These are phyloP conservation scores for Columba guinea DNA, from an alignment of 2,797 vertebrate species.

Conservation along the genomic window DNA sequence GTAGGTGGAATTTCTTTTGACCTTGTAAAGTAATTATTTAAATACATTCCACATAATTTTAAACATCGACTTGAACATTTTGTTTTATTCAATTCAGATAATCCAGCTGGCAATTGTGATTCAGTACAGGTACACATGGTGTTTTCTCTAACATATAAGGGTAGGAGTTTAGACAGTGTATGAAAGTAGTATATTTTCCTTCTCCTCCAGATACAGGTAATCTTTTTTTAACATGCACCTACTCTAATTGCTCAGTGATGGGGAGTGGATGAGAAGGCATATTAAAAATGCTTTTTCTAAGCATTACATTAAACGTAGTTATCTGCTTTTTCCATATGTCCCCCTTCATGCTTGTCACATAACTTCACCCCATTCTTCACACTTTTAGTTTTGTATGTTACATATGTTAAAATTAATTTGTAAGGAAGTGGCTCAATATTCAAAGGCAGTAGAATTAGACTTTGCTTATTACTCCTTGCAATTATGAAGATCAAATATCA, in stretches of 20 bases:
- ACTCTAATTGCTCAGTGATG: neutral
- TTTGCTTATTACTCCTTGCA: neutral
- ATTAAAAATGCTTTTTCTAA: neutral
- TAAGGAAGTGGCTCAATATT: neutral
- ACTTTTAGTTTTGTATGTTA: neutral
- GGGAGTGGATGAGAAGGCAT: neutral
- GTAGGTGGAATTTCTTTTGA: neutral
- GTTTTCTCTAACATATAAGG: neutral
- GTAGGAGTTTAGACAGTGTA: neutral
- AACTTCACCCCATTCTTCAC: neutral
- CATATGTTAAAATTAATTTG: neutral
- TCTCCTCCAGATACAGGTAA: neutral
- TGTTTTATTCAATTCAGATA: neutral
- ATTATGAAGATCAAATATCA: neutral
- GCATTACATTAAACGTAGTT: neutral
- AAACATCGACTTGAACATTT: neutral
- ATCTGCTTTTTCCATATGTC: neutral
- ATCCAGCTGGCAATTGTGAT: neutral
- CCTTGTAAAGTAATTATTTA: neutral
- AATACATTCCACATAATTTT: neutral
- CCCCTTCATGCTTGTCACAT: neutral
- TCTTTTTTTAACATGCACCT: neutral
- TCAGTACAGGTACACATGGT: neutral
- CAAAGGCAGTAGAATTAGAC: neutral
- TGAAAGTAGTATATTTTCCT: neutral